Base-by-base conservation (phyloP, 2,797 vertebrate genomes). In the Fringilla coelebs region DNA sequence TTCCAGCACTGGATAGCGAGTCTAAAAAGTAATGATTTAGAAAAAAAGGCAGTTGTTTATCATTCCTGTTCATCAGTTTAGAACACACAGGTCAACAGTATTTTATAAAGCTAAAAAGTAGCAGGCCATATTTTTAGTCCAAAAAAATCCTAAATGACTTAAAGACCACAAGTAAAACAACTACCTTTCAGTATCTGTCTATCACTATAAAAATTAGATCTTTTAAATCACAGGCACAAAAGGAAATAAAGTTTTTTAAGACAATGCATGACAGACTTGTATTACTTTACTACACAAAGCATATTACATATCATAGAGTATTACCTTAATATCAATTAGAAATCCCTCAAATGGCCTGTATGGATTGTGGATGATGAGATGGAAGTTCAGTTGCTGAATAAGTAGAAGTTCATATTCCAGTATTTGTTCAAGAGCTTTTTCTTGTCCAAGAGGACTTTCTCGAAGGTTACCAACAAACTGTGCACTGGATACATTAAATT, bases 401-500 rank as follows among this genome's bases (percentile, higher is more conserved):
- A 99, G 98, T 5, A 99, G 98, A 22, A 99, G 98, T 94, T 99
- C 99, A 85, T 98, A 99, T 83, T 99, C 99, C 87, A 99, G 97
- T 95, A 99, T 99, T 94, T 99, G 99, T 93, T 99, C 99, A 60
- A 99, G 97, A 34, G 98, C 97, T 70, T 98, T 98, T 83, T 99
- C 99, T 93, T 99, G 99, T 57, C 98, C 98, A 6, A 98, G 92
- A 19, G 98, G 98, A 36, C 97, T 99, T 93, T 99, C 99, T 71
- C 98, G 94, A 36, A 99, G 98, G 91, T 99, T 99, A 71, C 98
- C 98, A 87, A 99, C 99, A 94, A 99, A 99, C 92, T 99, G 99
- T 62, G 97, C 96, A 95, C 99, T 98, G 93, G 99, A 99, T 19
- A 99, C 99, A n/a, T 99, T 99, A 97, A 99, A 99, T 97, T 99